Conservation (phyloP, 2,797 vertebrate species). For the Vireo griseus region DNA sequence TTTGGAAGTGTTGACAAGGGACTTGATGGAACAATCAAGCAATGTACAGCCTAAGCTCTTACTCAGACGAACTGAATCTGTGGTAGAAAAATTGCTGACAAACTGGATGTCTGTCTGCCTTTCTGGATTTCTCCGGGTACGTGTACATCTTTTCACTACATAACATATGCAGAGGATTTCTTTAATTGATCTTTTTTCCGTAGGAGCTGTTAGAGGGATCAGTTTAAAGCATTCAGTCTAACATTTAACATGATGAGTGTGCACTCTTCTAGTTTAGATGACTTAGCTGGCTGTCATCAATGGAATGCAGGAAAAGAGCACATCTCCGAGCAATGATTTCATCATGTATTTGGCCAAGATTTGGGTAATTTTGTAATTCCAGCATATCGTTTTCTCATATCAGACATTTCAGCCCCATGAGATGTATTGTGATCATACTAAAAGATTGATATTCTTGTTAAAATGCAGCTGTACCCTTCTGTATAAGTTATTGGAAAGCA, state of each 20-base stretch:
- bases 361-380: neutral
- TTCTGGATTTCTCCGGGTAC: slow-evolving; percentile 91
- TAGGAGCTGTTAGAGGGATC: neutral
- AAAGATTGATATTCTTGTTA: neutral
- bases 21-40: slow-evolving; percentile 87
- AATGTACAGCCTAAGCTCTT: slow-evolving; percentile 89
- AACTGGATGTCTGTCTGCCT: slow-evolving; percentile 98
- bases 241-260: neutral
- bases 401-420: neutral
- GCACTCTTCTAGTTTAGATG: neutral
- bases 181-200: neutral
- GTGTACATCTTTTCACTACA: neutral
- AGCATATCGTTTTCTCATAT: neutral
- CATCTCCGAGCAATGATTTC: rapidly evolving
- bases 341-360: neutral
- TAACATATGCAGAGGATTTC: neutral
- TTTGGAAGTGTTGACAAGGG: slow-evolving; percentile 86
- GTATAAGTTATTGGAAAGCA: neutral
- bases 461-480: neutral
- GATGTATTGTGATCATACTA: neutral
- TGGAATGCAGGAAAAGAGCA: neutral
- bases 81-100: slow-evolving; percentile 92
- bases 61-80: slow-evolving; percentile 89
- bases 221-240: neutral
- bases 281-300: neutral